Evolutionary conservation across 64 coral and sea anemone genomes (phyloP), one percentile per base, ranked within the genome.

Genomic region (Acropora tenuis): DNA sequence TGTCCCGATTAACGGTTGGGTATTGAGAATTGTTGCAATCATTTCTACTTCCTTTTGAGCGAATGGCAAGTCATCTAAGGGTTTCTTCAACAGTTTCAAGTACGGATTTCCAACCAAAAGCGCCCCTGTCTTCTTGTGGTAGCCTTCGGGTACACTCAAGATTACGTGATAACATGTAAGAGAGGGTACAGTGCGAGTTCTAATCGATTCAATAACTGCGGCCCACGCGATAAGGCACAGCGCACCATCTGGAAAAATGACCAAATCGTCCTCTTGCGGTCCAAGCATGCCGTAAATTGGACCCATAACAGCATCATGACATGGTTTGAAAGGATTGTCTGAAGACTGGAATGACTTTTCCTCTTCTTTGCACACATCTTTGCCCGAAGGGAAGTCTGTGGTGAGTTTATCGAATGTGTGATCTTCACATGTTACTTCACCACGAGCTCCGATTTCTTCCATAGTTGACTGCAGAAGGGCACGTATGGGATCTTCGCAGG

Each of bases 111-210:
- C 30, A 30, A 30, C 30, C 30, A 30, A 30, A 30, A 30, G 30
- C 30, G 30, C 30, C 30, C 30, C 30, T 30, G 30, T 30, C 30
- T 30, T 30, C 1, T 15, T 41, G 77, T 69, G 43, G 44, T 17
- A 41, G 18, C 80, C 59, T 4, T 49, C 43, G 0, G 57, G 58
- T 6, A n/a, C 60, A 44, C 45, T 43, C 5, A 50, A 20, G 76
- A 90, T 67, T 59, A 90, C 60, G 18, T 90, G 79, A 4, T 67
- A 61, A 50, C 58, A 68, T 12, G 77, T 68, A 9, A 90, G 15
- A n/a, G 88, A 90, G 1, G 88, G 88, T 67, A 71, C 8, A 17
- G 78, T 47, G 10, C 76, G 44, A 4, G 30, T 30, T 30, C 30
- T 30, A 30, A 30, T 30, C 30, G 30, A 30, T 30, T 30, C 30